A percentile compares a stretch with the other conserved stretches of the same genome.
Conservation (phyloP, 2,113 vertebrate species). For the Solea senegalensis region DNA sequence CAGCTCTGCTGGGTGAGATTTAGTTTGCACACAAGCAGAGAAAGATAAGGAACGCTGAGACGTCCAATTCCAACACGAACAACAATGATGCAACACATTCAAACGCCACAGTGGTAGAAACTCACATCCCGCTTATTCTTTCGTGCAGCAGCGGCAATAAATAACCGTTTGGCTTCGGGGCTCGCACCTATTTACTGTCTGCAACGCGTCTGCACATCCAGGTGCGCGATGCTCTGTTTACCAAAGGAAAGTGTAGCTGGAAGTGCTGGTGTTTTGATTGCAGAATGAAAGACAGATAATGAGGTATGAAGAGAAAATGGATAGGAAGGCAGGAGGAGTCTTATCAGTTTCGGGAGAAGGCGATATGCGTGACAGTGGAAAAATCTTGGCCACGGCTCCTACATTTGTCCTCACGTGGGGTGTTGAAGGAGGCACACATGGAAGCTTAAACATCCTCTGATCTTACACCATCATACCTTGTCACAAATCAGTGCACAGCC, state of each 20-base stretch:
- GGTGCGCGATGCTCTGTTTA: slow-evolving; percentile 21
- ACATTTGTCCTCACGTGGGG: slow-evolving; percentile 34
- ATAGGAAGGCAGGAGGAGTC: slow-evolving; percentile 17
- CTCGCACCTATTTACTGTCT: slow-evolving; percentile 1
- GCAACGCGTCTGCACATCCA: slow-evolving; percentile 20
- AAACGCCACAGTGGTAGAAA: background rate
- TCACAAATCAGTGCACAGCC: slow-evolving; percentile 68
- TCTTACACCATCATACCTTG: slow-evolving; percentile 61
- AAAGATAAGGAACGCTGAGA: slow-evolving; percentile 53
- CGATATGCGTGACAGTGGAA: slow-evolving; percentile 62
- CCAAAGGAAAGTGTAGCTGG: slow-evolving; percentile 36
- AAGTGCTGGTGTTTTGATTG: slow-evolving; percentile 42
- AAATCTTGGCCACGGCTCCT: slow-evolving; percentile 54
- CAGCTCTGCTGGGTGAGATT: slow-evolving; percentile 33
- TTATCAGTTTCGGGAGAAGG: slow-evolving; percentile 49
- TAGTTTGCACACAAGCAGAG: slow-evolving; percentile 25
- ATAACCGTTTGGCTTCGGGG: background rate
- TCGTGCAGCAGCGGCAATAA: background rate
- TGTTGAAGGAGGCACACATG: slow-evolving; percentile 48
- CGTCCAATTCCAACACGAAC: slow-evolving; percentile 28
- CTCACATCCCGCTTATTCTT: background rate
- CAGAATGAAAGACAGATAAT: slow-evolving; percentile 18
- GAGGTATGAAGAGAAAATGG: slow-evolving; percentile 24
- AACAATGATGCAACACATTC: slow-evolving; percentile 26
- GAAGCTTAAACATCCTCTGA: slow-evolving; percentile 63